Base-by-base conservation (phyloP, 2,113 vertebrate genomes). In the Anguilla rostrata region DNA sequence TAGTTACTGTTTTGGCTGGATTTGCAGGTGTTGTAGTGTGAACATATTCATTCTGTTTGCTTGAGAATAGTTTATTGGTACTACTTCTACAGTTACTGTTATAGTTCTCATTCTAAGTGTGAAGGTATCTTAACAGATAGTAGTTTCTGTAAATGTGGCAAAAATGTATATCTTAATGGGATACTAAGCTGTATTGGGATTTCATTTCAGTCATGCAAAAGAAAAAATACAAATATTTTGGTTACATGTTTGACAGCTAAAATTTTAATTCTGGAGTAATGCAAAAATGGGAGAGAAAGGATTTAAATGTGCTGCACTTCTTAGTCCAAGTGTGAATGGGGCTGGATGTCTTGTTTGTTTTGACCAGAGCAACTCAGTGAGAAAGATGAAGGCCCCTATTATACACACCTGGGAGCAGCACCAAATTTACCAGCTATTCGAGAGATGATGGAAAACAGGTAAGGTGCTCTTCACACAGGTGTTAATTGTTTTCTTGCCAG, bases 381-480 rank as follows among this genome's bases (percentile, higher is more conserved):
- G 94, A 99, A 98, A 96, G 98, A 99, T 92, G 98, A 99, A 96
- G 98, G 98, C 86, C 98, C 98, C 90, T 99, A 98, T 95, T 99
- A 99, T 95, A 99, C 98, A 90, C 98, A 99, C 92, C 95, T 99
- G 94, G 98, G 98, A 92, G 96, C 98, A 94, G 97, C 97, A 91
- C 96, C 97, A 88, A 98, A 94, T 93, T 96, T 99, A 92, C 94
- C 97, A 93, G 96, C 94, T 92, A 98, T 99, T 94, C 97, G 98
- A 91, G 96, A 97, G 93, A 92, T 95, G 88, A 98, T 99, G 97
- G 98, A 99, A 95, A 96, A 97, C 95, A 97, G 98, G 98, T 99
- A 95, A 95, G 83, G 86, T 75, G 71, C 26, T 75, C 71, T 12
- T 75, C 9, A 34, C 71, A 75, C 71, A 75, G 71, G n/a, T 75